A percentile compares a stretch with the other conserved stretches of the same genome.
Conservation (phyloP, 2,888 invertebrate species). For the Pandemis heparana region DNA sequence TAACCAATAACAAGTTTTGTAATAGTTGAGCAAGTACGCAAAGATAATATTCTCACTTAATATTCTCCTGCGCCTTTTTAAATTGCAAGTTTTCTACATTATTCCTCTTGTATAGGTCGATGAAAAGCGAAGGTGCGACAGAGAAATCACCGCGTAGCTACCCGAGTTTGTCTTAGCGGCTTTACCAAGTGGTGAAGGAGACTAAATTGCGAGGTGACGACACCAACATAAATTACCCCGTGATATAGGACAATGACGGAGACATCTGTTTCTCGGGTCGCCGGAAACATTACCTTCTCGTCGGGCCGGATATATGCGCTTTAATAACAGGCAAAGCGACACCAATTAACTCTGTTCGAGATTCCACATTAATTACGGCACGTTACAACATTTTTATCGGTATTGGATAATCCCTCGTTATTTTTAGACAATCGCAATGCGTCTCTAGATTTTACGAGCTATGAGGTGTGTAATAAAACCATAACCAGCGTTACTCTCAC, state of each 20-base stretch:
- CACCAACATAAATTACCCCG: constrained; percentile 21
- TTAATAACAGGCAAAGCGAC: constrained; percentile 28
- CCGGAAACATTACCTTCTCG: constrained; percentile 6
- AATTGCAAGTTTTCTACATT: neutral
- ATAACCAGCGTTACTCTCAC: neutral
- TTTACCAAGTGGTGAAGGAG: constrained; percentile 9
- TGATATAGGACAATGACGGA: constrained; percentile 22
- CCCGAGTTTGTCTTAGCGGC: constrained; percentile 5
- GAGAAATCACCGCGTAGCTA: constrained; percentile 2
- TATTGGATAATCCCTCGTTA: neutral
- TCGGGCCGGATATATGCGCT: constrained; percentile 16
- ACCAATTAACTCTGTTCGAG: constrained; percentile 16
- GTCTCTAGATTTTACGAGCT: neutral
- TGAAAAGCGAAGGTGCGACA: neutral
- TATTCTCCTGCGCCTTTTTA: neutral
- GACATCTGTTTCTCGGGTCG: constrained; percentile 36
- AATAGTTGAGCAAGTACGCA: neutral
- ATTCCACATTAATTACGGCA: constrained; percentile 13
- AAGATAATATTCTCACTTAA: neutral
- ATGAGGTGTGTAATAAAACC: constrained; percentile 8
- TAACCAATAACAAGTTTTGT: neutral
- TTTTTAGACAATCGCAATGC: neutral
- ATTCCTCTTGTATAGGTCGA: neutral
- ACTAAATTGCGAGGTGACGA: constrained; percentile 19
- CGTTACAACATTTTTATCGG: neutral